phyloP scores from a whole-genome alignment of 1,140 invertebrate species.

The Zaprionus nigranus region DNA sequence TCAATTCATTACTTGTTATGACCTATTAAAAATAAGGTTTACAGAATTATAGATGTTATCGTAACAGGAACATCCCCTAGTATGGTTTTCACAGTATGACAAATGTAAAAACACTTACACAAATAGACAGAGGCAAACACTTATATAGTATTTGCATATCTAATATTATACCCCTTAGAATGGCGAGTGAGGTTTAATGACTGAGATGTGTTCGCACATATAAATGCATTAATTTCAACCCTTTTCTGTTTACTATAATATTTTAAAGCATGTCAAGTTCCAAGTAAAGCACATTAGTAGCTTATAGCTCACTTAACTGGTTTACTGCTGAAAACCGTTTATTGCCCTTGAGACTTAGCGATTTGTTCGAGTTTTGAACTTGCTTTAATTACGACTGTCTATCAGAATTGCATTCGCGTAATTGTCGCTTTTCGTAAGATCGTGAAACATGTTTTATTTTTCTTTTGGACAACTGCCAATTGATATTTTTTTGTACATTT shows the following conservation, averaged over 20 bases:
- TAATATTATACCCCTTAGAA: background rate
- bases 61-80: background rate
- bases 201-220: background rate
- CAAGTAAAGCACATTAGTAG: background rate
- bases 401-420: conserved; percentile 25
- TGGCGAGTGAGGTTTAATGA: background rate
- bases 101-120: background rate
- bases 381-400: background rate
- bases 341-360: background rate
- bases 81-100: background rate
- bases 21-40: background rate
- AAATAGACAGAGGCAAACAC: background rate
- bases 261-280: background rate
- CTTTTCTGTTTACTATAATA: background rate
- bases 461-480: conserved; percentile 12
- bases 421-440: conserved; percentile 46
- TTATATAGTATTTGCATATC: background rate
- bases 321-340: background rate
- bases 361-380: background rate
- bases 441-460: conserved; percentile 14
- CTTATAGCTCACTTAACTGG: conserved; percentile 3
- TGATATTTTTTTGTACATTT: conserved; percentile 12
- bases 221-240: background rate
- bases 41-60: background rate
- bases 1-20: background rate